phyloP scores from a whole-genome alignment of 2,888 invertebrate genomes.

The Anoplius nigerrimus region DNA sequence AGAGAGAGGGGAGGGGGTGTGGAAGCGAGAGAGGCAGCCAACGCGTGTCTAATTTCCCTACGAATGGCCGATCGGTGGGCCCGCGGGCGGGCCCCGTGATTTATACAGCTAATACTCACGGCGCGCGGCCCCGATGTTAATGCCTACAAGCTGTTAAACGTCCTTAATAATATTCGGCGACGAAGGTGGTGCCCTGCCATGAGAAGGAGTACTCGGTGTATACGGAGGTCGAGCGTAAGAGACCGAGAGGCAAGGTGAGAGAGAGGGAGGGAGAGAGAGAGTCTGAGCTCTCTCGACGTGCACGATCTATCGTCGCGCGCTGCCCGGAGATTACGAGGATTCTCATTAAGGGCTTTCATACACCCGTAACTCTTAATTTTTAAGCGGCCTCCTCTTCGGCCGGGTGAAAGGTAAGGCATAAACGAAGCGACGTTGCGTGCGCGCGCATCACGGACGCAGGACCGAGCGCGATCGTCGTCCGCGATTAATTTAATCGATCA shows the following conservation, averaged over 20 bases:
- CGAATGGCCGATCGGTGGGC: constrained; percentile 63
- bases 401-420: too few species aligned
- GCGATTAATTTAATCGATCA: too few species aligned
- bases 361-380: constrained; percentile 23
- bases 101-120: constrained; percentile 62
- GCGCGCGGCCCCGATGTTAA: constrained; percentile 55
- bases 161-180: constrained; percentile 59
- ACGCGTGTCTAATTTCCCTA: constrained; percentile 70
- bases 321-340: constrained; percentile 29
- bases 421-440: background rate
- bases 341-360: constrained; percentile 32
- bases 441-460: background rate
- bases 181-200: constrained; percentile 31
- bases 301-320: constrained; percentile 41
- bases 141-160: constrained; percentile 64
- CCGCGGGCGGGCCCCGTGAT: constrained; percentile 65
- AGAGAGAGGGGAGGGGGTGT: constrained; percentile 28
- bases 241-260: constrained; percentile 21
- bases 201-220: background rate
- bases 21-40: constrained; percentile 37
- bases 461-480: background rate
- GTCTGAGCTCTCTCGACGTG: constrained; percentile 12
- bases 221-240: background rate
- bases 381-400: too few species aligned
- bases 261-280: constrained; percentile 18